These are phyloP conservation scores for Gastracanthus pulcherrimus DNA, from an alignment of 2,888 invertebrate genomes.

Conservation along the genomic window DNA sequence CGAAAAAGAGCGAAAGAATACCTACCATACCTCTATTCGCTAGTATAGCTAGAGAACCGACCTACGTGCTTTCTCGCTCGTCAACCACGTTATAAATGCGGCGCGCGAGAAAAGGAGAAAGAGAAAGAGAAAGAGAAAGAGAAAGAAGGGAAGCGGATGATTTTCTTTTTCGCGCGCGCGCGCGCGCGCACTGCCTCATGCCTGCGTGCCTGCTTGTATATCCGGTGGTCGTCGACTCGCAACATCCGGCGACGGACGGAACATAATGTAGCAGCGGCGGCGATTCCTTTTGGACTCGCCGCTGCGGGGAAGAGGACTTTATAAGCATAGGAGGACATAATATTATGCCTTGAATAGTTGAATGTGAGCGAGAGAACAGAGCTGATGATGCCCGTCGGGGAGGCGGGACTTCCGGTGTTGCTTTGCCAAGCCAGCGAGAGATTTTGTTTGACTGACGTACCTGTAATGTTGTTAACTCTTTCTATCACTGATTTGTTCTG, in stretches of 20 bases:
- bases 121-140: no score
- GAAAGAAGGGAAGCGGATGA: neutral
- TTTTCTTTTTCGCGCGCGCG: conserved; percentile 6
- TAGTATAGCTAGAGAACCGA: neutral
- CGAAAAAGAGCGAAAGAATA: neutral
- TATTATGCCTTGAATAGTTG: neutral
- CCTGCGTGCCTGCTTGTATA: neutral
- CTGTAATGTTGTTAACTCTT: no score
- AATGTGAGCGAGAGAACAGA: neutral
- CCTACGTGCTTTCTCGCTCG: conserved; percentile 10
- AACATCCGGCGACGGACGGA: neutral
- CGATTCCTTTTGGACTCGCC: conserved; percentile 6
- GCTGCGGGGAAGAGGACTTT: neutral
- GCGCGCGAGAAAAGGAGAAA: no score
- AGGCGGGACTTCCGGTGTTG: no score
- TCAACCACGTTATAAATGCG: no score
- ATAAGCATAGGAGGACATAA: neutral
- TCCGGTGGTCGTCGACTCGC: neutral
- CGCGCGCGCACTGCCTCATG: neutral
- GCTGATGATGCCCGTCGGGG: no score
- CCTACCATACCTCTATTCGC: no score
- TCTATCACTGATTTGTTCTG: no score
- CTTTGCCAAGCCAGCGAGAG: no score
- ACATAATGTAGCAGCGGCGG: neutral
- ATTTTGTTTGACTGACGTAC: no score